A percentile compares a stretch with the other conserved stretches of the same genome.
These are phyloP conservation scores for Halictus rubicundus DNA, from an alignment of 1,140 invertebrate genomes.

Conservation along the genomic window DNA sequence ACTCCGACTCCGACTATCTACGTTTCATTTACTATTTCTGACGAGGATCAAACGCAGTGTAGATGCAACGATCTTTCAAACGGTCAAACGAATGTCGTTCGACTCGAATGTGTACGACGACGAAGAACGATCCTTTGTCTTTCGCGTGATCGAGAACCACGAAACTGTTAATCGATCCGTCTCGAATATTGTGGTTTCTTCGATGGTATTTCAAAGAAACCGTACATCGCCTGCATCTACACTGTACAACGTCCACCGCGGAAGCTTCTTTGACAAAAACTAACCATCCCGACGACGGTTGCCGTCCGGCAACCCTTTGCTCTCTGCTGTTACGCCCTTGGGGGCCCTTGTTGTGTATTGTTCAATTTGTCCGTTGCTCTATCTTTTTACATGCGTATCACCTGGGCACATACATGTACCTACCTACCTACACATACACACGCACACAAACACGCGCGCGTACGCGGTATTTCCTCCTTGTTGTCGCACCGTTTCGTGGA, in stretches of 20 bases:
- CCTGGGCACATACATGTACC: background rate
- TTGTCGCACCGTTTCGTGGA: background rate
- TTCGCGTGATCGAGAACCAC: too few relatives aligned
- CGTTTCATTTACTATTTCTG: too few relatives aligned
- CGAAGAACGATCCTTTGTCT: too few relatives aligned
- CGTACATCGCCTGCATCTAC: background rate
- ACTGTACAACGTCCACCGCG: background rate
- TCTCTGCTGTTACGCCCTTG: slow-evolving; percentile 68
- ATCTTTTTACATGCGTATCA: slow-evolving; percentile 60
- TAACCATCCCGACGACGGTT: slow-evolving; percentile 53
- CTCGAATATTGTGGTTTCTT: too few relatives aligned
- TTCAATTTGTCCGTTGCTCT: slow-evolving; percentile 67
- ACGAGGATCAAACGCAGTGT: too few relatives aligned
- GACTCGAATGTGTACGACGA: too few relatives aligned
- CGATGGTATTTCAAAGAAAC: too few relatives aligned
- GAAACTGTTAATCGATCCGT: too few relatives aligned
- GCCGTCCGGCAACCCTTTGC: slow-evolving; percentile 35
- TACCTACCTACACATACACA: too few relatives aligned
- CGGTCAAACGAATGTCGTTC: too few relatives aligned
- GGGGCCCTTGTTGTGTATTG: slow-evolving; percentile 79
- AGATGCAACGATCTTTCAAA: too few relatives aligned
- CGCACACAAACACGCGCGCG: background rate
- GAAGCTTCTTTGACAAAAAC: slow-evolving; percentile 48
- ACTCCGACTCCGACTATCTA: too few relatives aligned
- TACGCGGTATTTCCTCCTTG: background rate